Evolutionary conservation across 1,140 invertebrate genomes (phyloP), one percentile per base, ranked within the genome.

Genomic region (Drosophila neocordata): DNA sequence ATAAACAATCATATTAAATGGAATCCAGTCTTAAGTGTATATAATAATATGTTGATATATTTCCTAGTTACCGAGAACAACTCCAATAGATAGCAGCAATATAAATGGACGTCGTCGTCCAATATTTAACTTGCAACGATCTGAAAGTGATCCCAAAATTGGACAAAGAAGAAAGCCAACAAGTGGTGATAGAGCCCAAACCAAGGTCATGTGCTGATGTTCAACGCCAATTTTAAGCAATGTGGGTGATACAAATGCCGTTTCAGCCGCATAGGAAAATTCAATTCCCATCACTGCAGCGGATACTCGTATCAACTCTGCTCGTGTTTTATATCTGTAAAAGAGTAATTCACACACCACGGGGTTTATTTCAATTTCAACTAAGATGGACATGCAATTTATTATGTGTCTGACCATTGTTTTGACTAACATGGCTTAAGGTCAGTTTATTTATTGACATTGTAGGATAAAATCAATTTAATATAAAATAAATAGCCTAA

Each of bases 211-310:
- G 77, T 97, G 96, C 69, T 96, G 93, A 93, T 97, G 95, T 62
- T 96, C 95, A 0, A 99, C 95, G 9, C 98, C 98, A 62, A 99
- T 97, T 92, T 98, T 97, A 0, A 99, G 93, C 8, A 99, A 92
- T 0, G 97, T 98, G 1, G 98, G 98, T 1, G 97, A 99, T 0
- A 99, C 98, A 92, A 99, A 99, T 0, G 98, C 98, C 0, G 98
- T 92, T 93, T 99, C 98, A 0, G 97, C 98, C 0, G 98, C 97
- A 85, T 99, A 99, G 0, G 97, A 98, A 92, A 99, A 98, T 92
- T 99, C 98, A 51, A 99, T 99, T 0, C 98, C 98, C 95, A 98
- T 98, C 0, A 99, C 98, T 0, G 97, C 97, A 0, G 97, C 96
- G 9, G 97, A 98, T 53, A 99, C 94, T 1, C 97, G 93, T 35